Evolutionary conservation across 2,888 invertebrate genomes (phyloP).

Genomic region (Clunio marinus): DNA sequence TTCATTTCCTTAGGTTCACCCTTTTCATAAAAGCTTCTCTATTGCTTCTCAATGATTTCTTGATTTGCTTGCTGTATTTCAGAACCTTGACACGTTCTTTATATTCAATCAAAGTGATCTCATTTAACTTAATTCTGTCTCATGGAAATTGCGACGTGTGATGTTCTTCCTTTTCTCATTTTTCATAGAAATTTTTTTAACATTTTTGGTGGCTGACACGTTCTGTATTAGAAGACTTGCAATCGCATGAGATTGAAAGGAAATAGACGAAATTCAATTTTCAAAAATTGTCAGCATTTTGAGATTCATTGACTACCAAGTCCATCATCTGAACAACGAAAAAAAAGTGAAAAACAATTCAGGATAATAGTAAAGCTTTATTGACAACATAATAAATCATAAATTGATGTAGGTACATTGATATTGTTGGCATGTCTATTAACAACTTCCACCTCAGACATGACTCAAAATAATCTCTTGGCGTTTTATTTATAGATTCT

Average conservation of each 20-base stretch:
- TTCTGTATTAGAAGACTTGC: not conserved
- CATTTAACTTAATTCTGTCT: not conserved
- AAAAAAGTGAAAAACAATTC: too few relatives aligned
- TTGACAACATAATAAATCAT: constrained; percentile 6
- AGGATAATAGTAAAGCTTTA: not conserved
- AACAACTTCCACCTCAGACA: not conserved
- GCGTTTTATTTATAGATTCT: not conserved
- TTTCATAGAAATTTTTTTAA: not conserved
- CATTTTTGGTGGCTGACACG: not conserved
- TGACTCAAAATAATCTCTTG: not conserved
- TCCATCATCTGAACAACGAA: too few relatives aligned
- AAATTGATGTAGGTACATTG: too few relatives aligned
- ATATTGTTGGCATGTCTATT: constrained; percentile 3
- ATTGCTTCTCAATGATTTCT: too few relatives aligned
- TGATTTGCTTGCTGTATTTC: too few relatives aligned
- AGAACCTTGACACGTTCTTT: not conserved
- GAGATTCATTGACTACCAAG: too few relatives aligned
- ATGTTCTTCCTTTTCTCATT: too few relatives aligned
- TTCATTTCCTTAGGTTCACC: too few relatives aligned
- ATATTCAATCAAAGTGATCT: not conserved
- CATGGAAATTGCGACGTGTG: not conserved
- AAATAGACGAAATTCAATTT: not conserved
- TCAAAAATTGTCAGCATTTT: too few relatives aligned
- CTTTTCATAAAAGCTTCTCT: too few relatives aligned
- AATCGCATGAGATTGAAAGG: not conserved